phyloP scores from a whole-genome alignment of 2,888 invertebrate species.

The Drosophila nigritarsus region DNA sequence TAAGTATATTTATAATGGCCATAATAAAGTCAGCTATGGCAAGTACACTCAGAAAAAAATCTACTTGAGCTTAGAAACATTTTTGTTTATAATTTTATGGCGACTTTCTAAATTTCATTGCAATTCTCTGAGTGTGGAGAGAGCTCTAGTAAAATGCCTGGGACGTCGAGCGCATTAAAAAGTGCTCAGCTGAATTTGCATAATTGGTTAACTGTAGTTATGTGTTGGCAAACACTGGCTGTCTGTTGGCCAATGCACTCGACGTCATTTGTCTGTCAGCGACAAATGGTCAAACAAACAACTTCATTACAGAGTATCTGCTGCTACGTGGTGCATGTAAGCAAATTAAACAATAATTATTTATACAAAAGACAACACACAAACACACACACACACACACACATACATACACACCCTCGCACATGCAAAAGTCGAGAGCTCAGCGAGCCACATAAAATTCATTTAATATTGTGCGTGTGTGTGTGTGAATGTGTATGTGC shows the following conservation, averaged over 20 bases:
- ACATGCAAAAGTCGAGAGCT: constrained; percentile 30
- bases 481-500: neutral
- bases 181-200: constrained; percentile 53
- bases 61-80: neutral
- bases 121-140: neutral
- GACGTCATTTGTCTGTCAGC: constrained; percentile 43
- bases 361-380: constrained; percentile 48
- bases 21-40: constrained; percentile 22
- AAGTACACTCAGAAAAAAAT: neutral
- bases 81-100: neutral
- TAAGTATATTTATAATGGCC: constrained; percentile 6
- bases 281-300: constrained; percentile 50
- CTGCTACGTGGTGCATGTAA: constrained; percentile 26
- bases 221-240: constrained; percentile 1
- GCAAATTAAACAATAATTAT: constrained; percentile 78
- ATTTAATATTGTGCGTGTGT: constrained; percentile 45
- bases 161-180: constrained; percentile 59
- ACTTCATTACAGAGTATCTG: constrained; percentile 55
- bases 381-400: neutral
- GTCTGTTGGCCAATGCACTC: constrained; percentile 45
- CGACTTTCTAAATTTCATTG: neutral
- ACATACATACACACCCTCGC: constrained; percentile 18
- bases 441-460: constrained; percentile 63
- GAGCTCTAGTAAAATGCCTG: constrained; percentile 46
- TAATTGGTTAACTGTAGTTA: constrained; percentile 33